phyloP scores from a whole-genome alignment of 2,113 vertebrate species.

The Paramisgurnus dabryanus region DNA sequence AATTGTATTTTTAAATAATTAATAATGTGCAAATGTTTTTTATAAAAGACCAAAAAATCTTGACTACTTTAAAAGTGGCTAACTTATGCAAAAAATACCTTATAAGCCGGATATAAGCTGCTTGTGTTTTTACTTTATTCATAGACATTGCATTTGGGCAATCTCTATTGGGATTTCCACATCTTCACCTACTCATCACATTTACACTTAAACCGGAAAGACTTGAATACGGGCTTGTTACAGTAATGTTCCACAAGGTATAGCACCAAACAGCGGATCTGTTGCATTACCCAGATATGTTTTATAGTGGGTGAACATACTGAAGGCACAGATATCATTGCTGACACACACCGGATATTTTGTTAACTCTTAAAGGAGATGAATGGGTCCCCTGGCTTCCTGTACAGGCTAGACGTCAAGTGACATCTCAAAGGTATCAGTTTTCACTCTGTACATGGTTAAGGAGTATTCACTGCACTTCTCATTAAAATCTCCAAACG shows the following conservation, averaged over 20 bases:
- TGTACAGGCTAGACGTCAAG: neutral
- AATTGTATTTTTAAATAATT: too few relatives aligned
- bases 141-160: neutral
- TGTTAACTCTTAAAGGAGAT: conserved; percentile 15
- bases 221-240: neutral
- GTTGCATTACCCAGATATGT: neutral
- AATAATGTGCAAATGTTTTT: too few relatives aligned
- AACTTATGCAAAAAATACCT: neutral
- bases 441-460: neutral
- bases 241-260: conserved; percentile 4
- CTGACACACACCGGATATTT: neutral
- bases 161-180: conserved; percentile 21
- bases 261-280: neutral
- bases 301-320: neutral
- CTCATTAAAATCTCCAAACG: neutral
- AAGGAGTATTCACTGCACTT: neutral
- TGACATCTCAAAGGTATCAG: neutral
- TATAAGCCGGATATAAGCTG: neutral
- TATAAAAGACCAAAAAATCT: neutral
- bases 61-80: neutral
- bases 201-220: neutral
- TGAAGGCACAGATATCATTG: neutral
- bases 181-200: conserved; percentile 6
- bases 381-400: conserved; percentile 9
- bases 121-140: neutral